Conservation (phyloP, 37 sponge, comb jelly and placozoan species). For the Spongilla lacustris region DNA sequence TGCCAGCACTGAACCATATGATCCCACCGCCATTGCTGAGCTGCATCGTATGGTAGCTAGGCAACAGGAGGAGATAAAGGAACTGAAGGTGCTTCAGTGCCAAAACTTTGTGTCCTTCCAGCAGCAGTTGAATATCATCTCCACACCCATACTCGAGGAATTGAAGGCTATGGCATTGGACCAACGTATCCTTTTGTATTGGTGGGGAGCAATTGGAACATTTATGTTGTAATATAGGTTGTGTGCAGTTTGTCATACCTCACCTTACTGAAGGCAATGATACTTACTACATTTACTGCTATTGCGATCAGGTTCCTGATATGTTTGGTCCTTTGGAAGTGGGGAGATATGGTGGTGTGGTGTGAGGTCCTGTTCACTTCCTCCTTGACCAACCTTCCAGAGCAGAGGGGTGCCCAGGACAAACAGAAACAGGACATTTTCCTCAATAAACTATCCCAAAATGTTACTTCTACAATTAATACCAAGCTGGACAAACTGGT, state of each 20-base stretch:
- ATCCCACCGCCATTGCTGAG: constrained; percentile 12
- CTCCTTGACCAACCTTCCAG: constrained; percentile 50
- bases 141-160: not conserved
- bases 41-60: constrained; percentile 29
- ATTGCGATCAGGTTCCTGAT: too few relatives aligned
- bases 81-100: constrained; percentile 33
- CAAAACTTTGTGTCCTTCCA: not conserved
- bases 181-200: constrained; percentile 45
- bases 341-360: not conserved
- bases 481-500: constrained; percentile 79
- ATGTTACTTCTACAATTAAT: constrained; percentile 47
- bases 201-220: not conserved
- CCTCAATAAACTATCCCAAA: constrained; percentile 41
- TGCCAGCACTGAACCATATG: not conserved
- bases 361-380: not conserved
- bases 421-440: constrained; percentile 70
- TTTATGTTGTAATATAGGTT: too few relatives aligned
- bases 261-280: not conserved
- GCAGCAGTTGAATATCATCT: constrained; percentile 10
- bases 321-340: too few relatives aligned
- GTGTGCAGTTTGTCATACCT: not conserved
- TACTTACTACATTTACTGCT: too few relatives aligned
- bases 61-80: constrained; percentile 36
- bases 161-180: constrained; percentile 15
- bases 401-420: constrained; percentile 58